Evolutionary conservation across 1,140 invertebrate genomes (phyloP), one percentile per base, ranked within the genome.

Genomic region (Anastatus disparis): DNA sequence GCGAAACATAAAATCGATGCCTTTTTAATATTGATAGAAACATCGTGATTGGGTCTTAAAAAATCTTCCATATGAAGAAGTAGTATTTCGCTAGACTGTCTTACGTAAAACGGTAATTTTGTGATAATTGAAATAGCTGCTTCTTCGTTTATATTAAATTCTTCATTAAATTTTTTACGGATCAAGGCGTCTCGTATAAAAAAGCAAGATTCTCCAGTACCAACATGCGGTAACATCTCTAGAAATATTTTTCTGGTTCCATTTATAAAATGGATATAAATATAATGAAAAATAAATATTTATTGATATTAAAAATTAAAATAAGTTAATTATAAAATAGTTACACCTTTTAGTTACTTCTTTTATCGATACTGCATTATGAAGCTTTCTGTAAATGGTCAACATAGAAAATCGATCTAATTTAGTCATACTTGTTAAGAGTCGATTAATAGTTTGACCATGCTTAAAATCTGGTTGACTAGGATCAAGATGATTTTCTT

Each of bases 161-260:
- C n/a, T n/a, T n/a, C 76, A 2, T 77, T 62, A 2, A 85, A 66
- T 52, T 77, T 77, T 15, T 79, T 75, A 6, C 78, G 74, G 15
- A 70, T 73, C 20, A 86, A 74, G 10, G 86, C 29, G 27, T 85
- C 79, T 50, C 76, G 74, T 10, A 80, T 81, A 55, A 87, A 84
- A 2, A 77, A 38, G n/a, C 75, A 78, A 0, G 81, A 75, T 8
- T 78, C 80, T 6, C 71, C 58, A 1, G 85, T 86, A 20, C 87
- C 87, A n/a, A 85, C 77, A 17, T 83, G 70, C 2, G 86, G 84
- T 8, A 87, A 20, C 42, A 85, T 77, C 67, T 78, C 69, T 8
- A 85, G 63, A 58, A 85, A 87, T 6, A 87, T 73, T 26, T 82
- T 78, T 38, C 81, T 82, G 40, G 13, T 52, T 29, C 44, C 26